Conservation (phyloP, 2,888 invertebrate species). For the Melipona beecheii region DNA sequence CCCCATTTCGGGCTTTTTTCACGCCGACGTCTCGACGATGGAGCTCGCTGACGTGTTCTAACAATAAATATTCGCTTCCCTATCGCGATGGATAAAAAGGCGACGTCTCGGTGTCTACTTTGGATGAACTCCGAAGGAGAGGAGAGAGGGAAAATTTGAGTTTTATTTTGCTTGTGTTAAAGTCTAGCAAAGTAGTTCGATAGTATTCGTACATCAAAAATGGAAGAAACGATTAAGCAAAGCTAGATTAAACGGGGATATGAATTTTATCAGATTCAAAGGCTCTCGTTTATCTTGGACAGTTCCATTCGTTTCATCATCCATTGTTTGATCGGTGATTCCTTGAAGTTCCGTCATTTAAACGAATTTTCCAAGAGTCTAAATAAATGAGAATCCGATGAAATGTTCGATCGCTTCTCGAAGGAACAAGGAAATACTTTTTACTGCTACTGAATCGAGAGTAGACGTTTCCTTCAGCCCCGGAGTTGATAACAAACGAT, state of each 20-base stretch:
- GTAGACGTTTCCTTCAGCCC: not conserved
- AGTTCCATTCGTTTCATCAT: not conserved
- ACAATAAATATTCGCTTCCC: not conserved
- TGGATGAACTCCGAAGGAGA: too few relatives aligned
- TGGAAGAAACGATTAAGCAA: too few relatives aligned
- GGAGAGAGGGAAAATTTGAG: not conserved
- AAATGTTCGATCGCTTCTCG: too few relatives aligned
- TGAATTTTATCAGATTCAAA: too few relatives aligned
- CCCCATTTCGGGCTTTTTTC: conserved; percentile 33
- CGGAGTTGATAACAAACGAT: too few relatives aligned
- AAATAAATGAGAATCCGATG: too few relatives aligned
- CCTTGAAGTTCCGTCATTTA: not conserved
- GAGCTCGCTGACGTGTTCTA: conserved; percentile 14
- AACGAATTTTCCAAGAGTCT: not conserved
- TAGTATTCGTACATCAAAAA: too few relatives aligned
- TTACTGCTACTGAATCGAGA: not conserved
- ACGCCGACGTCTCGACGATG: not conserved
- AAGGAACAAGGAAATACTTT: too few relatives aligned
- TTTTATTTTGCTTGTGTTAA: not conserved
- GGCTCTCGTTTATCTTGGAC: not conserved
- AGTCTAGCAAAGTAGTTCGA: too few relatives aligned
- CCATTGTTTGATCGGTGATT: not conserved
- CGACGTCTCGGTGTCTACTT: not conserved
- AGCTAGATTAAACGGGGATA: too few relatives aligned
- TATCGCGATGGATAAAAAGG: not conserved